A percentile compares a stretch with the other conserved stretches of the same genome.
These are phyloP conservation scores for Aphrocallistes beatrix DNA, from an alignment of 37 sponge, comb jelly and placozoan species.

Conservation along the genomic window DNA sequence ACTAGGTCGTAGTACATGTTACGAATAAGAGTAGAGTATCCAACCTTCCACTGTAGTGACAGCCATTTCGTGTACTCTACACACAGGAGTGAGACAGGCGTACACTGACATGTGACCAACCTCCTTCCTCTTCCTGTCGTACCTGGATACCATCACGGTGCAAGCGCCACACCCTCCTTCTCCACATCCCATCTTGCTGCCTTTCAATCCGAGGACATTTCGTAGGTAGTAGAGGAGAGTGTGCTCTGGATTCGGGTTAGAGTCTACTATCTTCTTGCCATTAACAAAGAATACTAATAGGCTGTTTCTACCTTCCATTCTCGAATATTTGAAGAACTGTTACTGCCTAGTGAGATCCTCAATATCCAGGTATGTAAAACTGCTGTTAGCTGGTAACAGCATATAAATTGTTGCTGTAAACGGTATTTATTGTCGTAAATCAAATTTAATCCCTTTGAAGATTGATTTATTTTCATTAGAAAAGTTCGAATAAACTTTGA, in stretches of 20 bases:
- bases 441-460: too few species aligned
- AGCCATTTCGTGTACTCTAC: slow-evolving; percentile 59
- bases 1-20: too few species aligned
- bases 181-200: slow-evolving; percentile 73
- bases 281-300: slow-evolving; percentile 46
- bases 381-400: too few species aligned
- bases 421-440: too few species aligned
- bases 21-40: too few species aligned
- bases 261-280: slow-evolving; percentile 31
- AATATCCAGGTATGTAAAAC: too few species aligned
- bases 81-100: slow-evolving; percentile 69
- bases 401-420: too few species aligned
- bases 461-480: too few species aligned
- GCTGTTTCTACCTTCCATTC: too few species aligned
- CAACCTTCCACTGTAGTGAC: slow-evolving; percentile 75
- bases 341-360: too few species aligned
- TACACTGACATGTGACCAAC: slow-evolving; percentile 56
- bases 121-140: background rate
- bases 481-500: too few species aligned
- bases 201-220: slow-evolving; percentile 48
- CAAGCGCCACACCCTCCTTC: slow-evolving; percentile 91
- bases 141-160: slow-evolving; percentile 76
- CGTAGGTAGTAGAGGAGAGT: slow-evolving; percentile 62
- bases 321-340: too few species aligned
- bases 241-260: slow-evolving; percentile 58